Evolutionary conservation across 2,113 vertebrate species (phyloP).

Genomic region (Grantiella picta): DNA sequence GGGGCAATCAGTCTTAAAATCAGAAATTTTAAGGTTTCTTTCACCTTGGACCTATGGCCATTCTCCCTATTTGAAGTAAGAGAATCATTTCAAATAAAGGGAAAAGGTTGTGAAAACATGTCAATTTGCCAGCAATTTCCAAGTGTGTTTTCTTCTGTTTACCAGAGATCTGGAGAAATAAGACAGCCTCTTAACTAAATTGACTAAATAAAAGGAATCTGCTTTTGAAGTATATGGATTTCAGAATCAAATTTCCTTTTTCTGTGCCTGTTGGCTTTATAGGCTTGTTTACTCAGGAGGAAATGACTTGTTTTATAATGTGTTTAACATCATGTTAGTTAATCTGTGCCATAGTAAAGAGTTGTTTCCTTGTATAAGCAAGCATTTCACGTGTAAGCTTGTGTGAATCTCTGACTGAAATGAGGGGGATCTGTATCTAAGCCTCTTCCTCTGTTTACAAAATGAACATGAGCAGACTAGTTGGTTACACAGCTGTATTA

Average conservation of each 20-base stretch:
- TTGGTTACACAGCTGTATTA: background rate
- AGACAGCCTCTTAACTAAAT: constrained; percentile 32
- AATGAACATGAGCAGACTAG: background rate
- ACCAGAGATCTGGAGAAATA: constrained; percentile 41
- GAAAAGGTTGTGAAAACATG: background rate
- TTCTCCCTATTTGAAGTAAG: background rate
- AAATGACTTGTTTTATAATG: constrained; percentile 62
- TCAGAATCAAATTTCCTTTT: constrained; percentile 63
- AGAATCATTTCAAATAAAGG: background rate
- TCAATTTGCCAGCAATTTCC: background rate
- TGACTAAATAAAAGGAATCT: constrained; percentile 57
- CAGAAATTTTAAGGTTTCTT: background rate
- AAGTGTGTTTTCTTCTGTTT: constrained; percentile 37
- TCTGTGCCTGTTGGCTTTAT: constrained; percentile 59
- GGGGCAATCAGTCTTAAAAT: too few relatives aligned
- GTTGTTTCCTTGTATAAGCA: constrained; percentile 31
- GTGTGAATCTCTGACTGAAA: background rate
- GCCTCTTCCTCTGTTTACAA: background rate
- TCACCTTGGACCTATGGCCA: background rate
- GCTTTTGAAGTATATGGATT: constrained; percentile 62
- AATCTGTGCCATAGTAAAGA: constrained; percentile 15
- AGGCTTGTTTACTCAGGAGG: constrained; percentile 53
- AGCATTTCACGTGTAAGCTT: background rate
- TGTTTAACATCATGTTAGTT: constrained; percentile 63
- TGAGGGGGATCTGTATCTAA: background rate